phyloP scores from a whole-genome alignment of 1,140 invertebrate species.

The Lineus longissimus region DNA sequence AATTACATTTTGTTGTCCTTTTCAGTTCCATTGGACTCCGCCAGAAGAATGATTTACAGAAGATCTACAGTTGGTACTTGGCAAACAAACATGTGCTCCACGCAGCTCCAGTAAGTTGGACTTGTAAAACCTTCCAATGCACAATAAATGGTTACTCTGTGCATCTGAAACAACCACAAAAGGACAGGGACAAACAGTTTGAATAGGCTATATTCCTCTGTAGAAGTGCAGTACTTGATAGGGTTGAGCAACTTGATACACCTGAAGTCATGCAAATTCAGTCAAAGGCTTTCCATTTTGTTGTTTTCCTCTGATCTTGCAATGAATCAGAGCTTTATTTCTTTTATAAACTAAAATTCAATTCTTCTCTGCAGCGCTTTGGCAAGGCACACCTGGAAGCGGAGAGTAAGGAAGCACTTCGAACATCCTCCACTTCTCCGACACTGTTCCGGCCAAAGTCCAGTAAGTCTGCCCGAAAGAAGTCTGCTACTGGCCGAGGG shows the following conservation, averaged over 20 bases:
- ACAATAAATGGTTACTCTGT: background rate
- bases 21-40: background rate
- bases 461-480: background rate
- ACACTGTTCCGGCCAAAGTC: background rate
- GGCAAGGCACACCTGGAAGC: constrained; percentile 25
- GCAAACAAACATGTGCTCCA: constrained; percentile 36
- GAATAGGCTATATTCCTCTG: background rate
- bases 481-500: too few species aligned
- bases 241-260: too few species aligned
- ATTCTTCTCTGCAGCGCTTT: constrained; percentile 29
- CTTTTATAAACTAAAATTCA: background rate
- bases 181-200: background rate
- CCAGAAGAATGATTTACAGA: constrained; percentile 27
- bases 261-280: too few species aligned
- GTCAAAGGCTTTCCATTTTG: too few species aligned
- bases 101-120: constrained; percentile 31
- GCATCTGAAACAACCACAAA: background rate
- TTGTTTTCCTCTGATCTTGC: too few species aligned
- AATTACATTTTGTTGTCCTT: background rate
- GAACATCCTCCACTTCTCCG: too few species aligned
- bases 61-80: constrained; percentile 37
- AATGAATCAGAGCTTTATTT: too few species aligned
- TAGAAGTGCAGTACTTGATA: too few species aligned
- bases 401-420: constrained; percentile 24
- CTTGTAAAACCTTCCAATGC: background rate